Evolutionary conservation across 2,113 vertebrate species (phyloP), one percentile per base, ranked within the genome.

Genomic region (Hemibagrus wyckioides): DNA sequence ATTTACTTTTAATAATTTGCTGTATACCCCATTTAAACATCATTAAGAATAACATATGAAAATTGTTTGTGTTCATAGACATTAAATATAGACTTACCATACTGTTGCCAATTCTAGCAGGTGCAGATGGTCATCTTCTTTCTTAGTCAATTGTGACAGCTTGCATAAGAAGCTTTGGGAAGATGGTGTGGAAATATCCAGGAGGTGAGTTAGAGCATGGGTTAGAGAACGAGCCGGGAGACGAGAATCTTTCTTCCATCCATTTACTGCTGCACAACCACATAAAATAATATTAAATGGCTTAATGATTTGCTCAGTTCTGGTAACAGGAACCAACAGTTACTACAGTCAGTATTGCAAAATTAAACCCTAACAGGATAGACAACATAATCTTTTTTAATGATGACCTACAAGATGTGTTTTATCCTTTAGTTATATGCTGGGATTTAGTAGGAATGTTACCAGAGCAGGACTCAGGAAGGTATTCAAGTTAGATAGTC

Each of bases 181-280:
- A 11, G 97, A 96, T 0, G 96, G 95, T 0, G 95, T 96, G 50
- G 96, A 96, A 91, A 97, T 92, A 84, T 97, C 97, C 85, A 97
- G 93, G 82, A 97, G 94, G 81, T 96, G 94, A 25, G 93, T 96
- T 89, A 97, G 90, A 44, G 96, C 96, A 87, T 97, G 93, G 0
- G 71, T 69, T 36, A 97, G 93, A 0, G 96, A 94, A 88, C 96
- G 97, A 19, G 95, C 90, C 33, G 96, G 96, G 87, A 97, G 90
- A 76, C 93, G 94, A 82, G 89, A 93, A 89, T 95, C 92, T 7
- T 39, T 91, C 71, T 93, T 91, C 96, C 97, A 97, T 91, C 92
- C 95, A 88, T 92, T 92, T 85, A 94, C 90, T 91, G 84, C 92
- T 69, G 52, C 2, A 79, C 87, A 87, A 84, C 44, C 79, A n/a